Evolutionary conservation across 2,888 invertebrate species (phyloP), one percentile per base, ranked within the genome.

Genomic region (Teleiodes luculella): DNA sequence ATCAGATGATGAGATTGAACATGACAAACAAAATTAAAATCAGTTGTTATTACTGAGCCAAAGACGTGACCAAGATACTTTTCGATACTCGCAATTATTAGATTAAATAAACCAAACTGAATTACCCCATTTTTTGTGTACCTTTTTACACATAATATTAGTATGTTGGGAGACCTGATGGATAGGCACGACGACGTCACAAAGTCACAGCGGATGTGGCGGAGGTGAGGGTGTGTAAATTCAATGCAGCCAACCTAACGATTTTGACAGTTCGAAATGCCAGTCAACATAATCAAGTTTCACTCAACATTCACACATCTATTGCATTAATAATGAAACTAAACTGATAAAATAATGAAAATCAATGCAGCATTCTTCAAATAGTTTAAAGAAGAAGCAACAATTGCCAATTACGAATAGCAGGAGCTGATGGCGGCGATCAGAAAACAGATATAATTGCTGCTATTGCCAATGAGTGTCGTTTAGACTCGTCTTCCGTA

Each of bases 401-500:
- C 50, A 50, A 50, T 37, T 30, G 30, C 7, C 50, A 37, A 39
- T 50, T 50, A 50, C 11, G 37, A 49, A 18, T 30, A 50, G 20
- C 14, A 18, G 47, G 47, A 14, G 33, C 47, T 43, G 43, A 43
- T 33, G 20, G 41, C 8, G 18, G 8, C 46, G 24, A 50, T 50
- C 50, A 57, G 57, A 51, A 56, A 46, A 56, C 54, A 55, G 51
- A 52, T 54, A 49, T 55, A 56, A 59, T 60, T 43, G 43, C 43
- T 43, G 13, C 14, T 41, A 41, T 41, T 57, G 52, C 57, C 57
- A 56, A 54, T 58, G 54, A 58, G 47, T 55, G 57, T 53, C 54
- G 61, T 54, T 56, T 57, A 55, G 50, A 59, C 41, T 43, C 24
- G 52, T 60, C 54, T 55, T 53, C 49, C 56, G 49, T 61, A 66